phyloP scores from a whole-genome alignment of 2,797 vertebrate genomes.

The Phylloscopus collybita region DNA sequence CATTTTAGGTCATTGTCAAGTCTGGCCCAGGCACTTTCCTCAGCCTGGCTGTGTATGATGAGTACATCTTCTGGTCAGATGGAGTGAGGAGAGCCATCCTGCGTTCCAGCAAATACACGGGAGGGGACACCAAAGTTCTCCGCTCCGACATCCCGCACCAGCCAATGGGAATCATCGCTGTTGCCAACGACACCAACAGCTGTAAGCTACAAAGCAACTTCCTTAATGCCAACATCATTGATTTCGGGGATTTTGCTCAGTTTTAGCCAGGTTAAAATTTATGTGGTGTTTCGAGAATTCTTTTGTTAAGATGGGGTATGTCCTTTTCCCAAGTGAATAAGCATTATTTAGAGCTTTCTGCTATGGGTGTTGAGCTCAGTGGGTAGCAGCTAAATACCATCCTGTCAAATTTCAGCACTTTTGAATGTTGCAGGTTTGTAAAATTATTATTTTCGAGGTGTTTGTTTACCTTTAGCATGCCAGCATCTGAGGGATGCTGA shows the following conservation, averaged over 20 bases:
- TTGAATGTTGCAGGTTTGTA: not conserved
- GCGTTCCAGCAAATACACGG: slow-evolving; percentile 94
- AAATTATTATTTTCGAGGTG: not conserved
- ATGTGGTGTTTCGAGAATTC: not conserved
- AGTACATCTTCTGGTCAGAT: slow-evolving; percentile 98
- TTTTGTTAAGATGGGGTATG: not conserved
- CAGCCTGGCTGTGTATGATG: slow-evolving; percentile 91
- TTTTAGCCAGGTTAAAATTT: not conserved
- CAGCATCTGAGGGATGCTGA: not conserved
- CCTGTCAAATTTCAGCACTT: not conserved
- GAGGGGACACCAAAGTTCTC: slow-evolving; percentile 92
- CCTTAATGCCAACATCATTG: not conserved
- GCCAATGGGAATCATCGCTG: slow-evolving; percentile 96
- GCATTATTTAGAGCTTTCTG: not conserved
- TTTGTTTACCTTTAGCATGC: not conserved
- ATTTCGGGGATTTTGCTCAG: not conserved
- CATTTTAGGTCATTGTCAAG: slow-evolving; percentile 91
- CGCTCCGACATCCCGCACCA: slow-evolving; percentile 96
- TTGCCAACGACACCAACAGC: slow-evolving; percentile 94
- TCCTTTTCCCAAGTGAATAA: not conserved
- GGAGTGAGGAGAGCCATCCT: slow-evolving; percentile 93
- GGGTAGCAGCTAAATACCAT: not conserved
- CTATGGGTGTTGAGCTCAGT: not conserved
- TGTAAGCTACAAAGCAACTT: slow-evolving; percentile 84
- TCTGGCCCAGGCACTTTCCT: slow-evolving; percentile 95